Evolutionary conservation across 1,140 invertebrate genomes (phyloP).

Genomic region (Drosophila obscura): DNA sequence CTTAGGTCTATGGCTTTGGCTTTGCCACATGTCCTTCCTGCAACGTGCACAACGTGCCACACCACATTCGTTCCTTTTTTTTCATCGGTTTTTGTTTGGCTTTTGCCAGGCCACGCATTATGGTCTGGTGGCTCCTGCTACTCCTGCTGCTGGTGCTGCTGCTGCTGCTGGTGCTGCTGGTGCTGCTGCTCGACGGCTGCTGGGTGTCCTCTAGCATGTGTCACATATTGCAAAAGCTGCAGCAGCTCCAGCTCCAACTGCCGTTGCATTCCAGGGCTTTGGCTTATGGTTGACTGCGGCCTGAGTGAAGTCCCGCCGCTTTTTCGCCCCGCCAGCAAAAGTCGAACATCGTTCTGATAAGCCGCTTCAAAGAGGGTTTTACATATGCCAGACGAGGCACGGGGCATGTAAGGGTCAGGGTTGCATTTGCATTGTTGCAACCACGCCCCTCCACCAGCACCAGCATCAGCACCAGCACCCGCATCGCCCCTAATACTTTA

Average conservation of each 20-base stretch:
- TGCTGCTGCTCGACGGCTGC: slow-evolving; percentile 14
- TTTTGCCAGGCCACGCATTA: slow-evolving; percentile 58
- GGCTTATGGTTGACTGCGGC: slow-evolving; percentile 62
- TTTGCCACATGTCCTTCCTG: slow-evolving; percentile 56
- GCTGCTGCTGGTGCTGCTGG: slow-evolving; percentile 23
- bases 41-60: neutral
- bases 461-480: neutral
- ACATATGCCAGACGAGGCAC: slow-evolving; percentile 63
- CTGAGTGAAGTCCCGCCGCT: too few relatives aligned
- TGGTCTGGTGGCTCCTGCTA: slow-evolving; percentile 32
- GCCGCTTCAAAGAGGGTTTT: slow-evolving; percentile 77
- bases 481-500: slow-evolving; percentile 63
- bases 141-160: slow-evolving; percentile 7
- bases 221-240: slow-evolving; percentile 78
- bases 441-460: neutral
- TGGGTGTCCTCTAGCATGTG: slow-evolving; percentile 48
- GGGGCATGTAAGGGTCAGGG: neutral
- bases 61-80: neutral
- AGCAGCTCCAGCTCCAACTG: slow-evolving; percentile 56
- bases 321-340: slow-evolving; percentile 38
- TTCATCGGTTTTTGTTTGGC: slow-evolving; percentile 23
- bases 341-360: slow-evolving; percentile 67
- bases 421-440: slow-evolving; percentile 41
- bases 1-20: slow-evolving; percentile 49
- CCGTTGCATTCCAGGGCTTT: slow-evolving; percentile 62